Evolutionary conservation across 1,140 invertebrate genomes (phyloP).

Genomic region (Druon quercuslanigerum): DNA sequence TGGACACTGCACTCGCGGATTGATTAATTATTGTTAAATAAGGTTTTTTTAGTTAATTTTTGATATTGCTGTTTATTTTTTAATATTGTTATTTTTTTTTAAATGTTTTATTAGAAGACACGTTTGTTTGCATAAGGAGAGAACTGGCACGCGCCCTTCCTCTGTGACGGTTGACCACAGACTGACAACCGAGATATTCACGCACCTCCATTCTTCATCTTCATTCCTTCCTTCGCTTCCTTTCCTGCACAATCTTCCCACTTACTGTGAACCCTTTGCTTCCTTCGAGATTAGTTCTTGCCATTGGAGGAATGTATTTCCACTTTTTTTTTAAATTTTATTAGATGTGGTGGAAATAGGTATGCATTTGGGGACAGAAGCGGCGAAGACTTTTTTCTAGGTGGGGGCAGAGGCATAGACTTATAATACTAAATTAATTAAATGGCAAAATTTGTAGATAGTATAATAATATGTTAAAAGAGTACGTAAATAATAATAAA

Average conservation of each 20-base stretch:
- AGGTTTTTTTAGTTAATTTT: neutral
- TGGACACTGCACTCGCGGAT: neutral
- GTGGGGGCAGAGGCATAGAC: too few species aligned
- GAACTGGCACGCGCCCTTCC: conserved; percentile 57
- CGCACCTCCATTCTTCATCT: conserved; percentile 70
- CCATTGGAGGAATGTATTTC: conserved; percentile 23
- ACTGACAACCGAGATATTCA: conserved; percentile 70
- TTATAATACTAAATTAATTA: too few species aligned
- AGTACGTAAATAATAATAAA: too few species aligned
- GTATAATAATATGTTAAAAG: too few species aligned
- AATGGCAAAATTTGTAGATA: too few species aligned
- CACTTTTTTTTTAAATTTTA: conserved; percentile 21
- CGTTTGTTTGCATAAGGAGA: neutral
- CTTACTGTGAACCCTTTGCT: conserved; percentile 47
- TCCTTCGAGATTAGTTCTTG: conserved; percentile 39
- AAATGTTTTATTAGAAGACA: neutral
- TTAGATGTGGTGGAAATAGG: neutral
- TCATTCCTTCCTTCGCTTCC: conserved; percentile 63
- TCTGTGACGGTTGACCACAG: conserved; percentile 68
- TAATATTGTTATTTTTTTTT: neutral
- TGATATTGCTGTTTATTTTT: neutral
- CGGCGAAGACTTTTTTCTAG: too few species aligned
- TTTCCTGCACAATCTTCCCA: conserved; percentile 49
- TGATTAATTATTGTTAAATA: neutral
- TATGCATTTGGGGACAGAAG: conserved; percentile 13